Evolutionary conservation across 2,797 vertebrate genomes (phyloP).

Genomic region (Chelon auratus): DNA sequence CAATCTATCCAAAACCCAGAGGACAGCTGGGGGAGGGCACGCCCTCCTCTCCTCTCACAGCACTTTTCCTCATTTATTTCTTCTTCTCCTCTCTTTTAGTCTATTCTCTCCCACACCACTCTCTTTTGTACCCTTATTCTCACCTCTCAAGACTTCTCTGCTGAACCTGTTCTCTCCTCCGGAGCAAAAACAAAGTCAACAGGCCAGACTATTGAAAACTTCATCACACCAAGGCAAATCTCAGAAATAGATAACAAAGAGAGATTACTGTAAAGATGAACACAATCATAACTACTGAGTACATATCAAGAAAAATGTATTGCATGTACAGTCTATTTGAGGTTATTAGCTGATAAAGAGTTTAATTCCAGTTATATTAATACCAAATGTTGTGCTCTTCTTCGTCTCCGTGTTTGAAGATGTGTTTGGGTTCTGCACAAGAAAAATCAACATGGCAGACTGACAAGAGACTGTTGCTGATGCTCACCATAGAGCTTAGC

Average conservation of each 20-base stretch:
- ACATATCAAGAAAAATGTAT: too few species aligned
- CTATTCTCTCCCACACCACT: conserved; percentile 29
- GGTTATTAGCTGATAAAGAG: too few species aligned
- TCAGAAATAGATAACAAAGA: conserved; percentile 11
- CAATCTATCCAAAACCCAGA: conserved; percentile 64
- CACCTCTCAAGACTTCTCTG: conserved; percentile 32
- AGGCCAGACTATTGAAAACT: conserved; percentile 22
- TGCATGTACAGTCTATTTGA: too few species aligned
- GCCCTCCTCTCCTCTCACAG: conserved; percentile 47
- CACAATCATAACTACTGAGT: too few species aligned
- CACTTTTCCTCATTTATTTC: conserved; percentile 61
- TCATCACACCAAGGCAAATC: not conserved
- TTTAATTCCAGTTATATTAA: too few species aligned
- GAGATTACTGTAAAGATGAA: not conserved
- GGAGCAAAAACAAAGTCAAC: conserved; percentile 38
- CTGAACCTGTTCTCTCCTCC: conserved; percentile 8
- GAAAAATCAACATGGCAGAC: too few species aligned
- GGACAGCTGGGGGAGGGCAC: conserved; percentile 44
- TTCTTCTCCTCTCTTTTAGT: conserved; percentile 26
- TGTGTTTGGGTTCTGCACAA: too few species aligned
- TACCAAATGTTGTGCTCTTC: too few species aligned
- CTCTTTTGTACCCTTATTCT: conserved; percentile 25
- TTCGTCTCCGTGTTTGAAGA: too few species aligned
- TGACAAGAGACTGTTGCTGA: too few species aligned
- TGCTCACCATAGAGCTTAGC: too few species aligned